Percentiles rank a stretch among this genome's conserved stretches.
Evolutionary conservation across 2,113 vertebrate species (phyloP).

Genomic region (Progne subis): DNA sequence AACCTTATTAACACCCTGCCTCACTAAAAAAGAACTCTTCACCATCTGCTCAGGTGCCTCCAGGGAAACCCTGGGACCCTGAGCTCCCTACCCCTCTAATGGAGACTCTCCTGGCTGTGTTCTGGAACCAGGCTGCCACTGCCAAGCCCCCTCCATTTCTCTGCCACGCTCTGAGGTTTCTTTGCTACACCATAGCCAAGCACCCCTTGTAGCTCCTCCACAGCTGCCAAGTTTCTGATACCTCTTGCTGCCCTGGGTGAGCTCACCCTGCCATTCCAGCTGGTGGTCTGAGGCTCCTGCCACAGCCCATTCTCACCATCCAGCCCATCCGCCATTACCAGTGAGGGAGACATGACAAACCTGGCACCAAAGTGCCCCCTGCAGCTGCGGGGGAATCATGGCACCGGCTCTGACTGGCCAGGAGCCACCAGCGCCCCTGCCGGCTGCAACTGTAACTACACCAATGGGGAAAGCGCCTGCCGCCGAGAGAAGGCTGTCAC

Average conservation of each 20-base stretch:
- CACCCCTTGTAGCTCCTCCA: too few species aligned
- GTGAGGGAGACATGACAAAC: fast-evolving
- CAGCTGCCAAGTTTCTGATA: background rate
- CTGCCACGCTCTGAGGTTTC: background rate
- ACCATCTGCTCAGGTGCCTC: fast-evolving
- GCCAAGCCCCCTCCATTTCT: fast-evolving
- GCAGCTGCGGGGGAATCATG: fast-evolving
- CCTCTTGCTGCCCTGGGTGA: background rate
- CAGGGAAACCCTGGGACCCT: background rate
- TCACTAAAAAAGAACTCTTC: background rate
- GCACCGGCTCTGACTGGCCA: background rate
- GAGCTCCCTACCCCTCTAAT: background rate
- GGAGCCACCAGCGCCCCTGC: background rate
- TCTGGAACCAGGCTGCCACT: fast-evolving
- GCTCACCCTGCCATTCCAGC: background rate
- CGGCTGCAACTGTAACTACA: fast-evolving
- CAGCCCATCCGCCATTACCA: fast-evolving
- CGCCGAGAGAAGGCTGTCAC: background rate
- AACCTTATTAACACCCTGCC: background rate
- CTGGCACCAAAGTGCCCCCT: background rate
- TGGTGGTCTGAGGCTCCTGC: fast-evolving
- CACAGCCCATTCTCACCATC: background rate
- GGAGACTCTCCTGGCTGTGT: fast-evolving
- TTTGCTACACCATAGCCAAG: background rate
- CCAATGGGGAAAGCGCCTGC: background rate